Base-by-base conservation (phyloP, 2,797 vertebrate species). In the Hozukius guyotensis region DNA sequence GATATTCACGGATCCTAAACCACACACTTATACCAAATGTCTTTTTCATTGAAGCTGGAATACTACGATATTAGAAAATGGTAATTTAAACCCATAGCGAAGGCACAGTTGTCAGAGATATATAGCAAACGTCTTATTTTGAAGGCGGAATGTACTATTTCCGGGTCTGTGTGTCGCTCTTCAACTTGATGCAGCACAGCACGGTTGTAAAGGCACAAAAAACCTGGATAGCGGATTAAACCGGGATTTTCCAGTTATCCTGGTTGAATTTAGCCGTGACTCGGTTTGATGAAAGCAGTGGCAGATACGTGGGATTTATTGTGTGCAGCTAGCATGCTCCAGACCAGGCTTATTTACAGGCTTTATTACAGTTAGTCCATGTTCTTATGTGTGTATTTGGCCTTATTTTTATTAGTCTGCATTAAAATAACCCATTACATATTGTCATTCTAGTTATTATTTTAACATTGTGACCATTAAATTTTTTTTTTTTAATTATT, bases 61-160 rank as follows among this genome's bases (percentile, higher is more conserved):
- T n/a, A 13, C 3, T 42, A 1, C 4, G 24, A 11, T 11, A 5
- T 29, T 27, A 49, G 2, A 24, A 31, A 55, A 27, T 0, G 0
- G 1, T 1, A 0, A 20, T 38, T 16, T 18, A 6, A 72, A 67
- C 8, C 5, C 3, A 16, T 1, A 9, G 3, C 2, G 4, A 55
- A 10, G 8, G 4, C 16, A 14, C 0, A 42, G 1, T n/a, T 1
- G 6, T 27, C 16, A 27, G 4, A 5, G 1, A 52, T 6, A 5
- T 4, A 4, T 8, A 2, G 5, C 1, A 31, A 9, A 25, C 1
- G 2, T 64, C 20, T 88, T 89, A 84, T 79, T 88, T 71, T 86
- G 84, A 85, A 86, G 68, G 61, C 7, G 1, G 2, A 20, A 22
- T 25, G 24, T 25, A 38, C 12, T 3, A 27, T 6, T 82, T 83